Conservation (phyloP, 2,888 invertebrate species). For the Rambutsinella grinnellia region DNA sequence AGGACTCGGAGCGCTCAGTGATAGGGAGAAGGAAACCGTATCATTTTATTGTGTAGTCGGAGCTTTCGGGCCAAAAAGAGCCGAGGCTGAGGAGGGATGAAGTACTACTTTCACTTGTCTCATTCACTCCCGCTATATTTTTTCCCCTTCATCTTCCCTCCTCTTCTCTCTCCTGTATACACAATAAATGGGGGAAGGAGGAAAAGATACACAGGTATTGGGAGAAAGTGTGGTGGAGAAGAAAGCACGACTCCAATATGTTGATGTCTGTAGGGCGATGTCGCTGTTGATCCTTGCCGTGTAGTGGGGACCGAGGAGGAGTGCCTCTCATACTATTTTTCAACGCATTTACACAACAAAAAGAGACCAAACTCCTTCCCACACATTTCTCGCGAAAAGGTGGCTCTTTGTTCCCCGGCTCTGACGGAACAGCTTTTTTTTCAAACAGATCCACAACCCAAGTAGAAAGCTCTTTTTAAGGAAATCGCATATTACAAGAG, state of each 20-base stretch:
- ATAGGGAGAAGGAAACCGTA: slow-evolving; percentile 8
- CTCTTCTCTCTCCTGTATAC: slow-evolving; percentile 31
- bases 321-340: no score
- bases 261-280: background rate
- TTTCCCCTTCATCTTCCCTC: slow-evolving; percentile 17
- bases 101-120: slow-evolving; percentile 47
- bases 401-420: no score
- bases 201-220: slow-evolving; percentile 52
- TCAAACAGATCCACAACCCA: no score
- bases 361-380: no score
- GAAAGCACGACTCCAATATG: background rate
- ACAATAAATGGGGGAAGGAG: slow-evolving; percentile 50
- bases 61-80: slow-evolving; percentile 48
- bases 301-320: no score
- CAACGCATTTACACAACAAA: no score
- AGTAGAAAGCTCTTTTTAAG: no score
- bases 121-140: slow-evolving; percentile 17
- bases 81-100: slow-evolving; percentile 56
- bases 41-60: slow-evolving; percentile 49
- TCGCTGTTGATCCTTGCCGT: no score
- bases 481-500: no score
- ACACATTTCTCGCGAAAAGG: no score
- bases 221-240: slow-evolving; percentile 27
- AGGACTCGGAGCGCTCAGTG: background rate
- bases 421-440: no score